A percentile compares a stretch with the other conserved stretches of the same genome.
phyloP scores from a whole-genome alignment of 2,888 invertebrate genomes.

The Cryptophagus acutangulus region DNA sequence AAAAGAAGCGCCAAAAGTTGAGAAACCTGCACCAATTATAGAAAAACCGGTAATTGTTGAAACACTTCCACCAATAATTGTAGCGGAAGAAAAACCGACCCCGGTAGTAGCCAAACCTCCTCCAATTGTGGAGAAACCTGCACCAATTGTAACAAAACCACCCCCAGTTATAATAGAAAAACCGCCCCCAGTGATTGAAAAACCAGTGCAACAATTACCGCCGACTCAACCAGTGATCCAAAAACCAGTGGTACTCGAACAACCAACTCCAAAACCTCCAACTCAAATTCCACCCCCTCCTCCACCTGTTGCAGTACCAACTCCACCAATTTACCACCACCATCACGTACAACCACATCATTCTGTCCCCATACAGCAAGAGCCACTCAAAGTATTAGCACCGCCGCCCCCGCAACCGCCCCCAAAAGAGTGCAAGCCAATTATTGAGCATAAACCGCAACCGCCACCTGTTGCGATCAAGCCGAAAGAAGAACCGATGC shows the following conservation, averaged over 20 bases:
- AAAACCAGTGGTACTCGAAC: slow-evolving; percentile 2
- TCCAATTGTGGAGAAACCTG: neutral
- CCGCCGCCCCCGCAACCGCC: slow-evolving; percentile 33
- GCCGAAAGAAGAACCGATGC: slow-evolving; percentile 49
- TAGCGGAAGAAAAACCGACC: slow-evolving; percentile 8
- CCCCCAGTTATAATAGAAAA: slow-evolving; percentile 5
- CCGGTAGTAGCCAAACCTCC: slow-evolving; percentile 1
- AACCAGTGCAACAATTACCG: too few species aligned
- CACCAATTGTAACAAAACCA: slow-evolving; percentile 1
- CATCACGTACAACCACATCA: neutral
- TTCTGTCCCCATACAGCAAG: too few species aligned
- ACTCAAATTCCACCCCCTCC: too few species aligned
- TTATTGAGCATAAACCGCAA: slow-evolving; percentile 49
- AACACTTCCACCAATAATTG: slow-evolving; percentile 8
- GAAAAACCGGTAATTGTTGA: slow-evolving; percentile 10
- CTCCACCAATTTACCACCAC: slow-evolving; percentile 2
- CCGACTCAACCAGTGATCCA: too few species aligned
- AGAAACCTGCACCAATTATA: neutral
- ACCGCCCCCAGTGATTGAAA: slow-evolving; percentile 3
- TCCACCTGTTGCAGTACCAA: slow-evolving; percentile 5
- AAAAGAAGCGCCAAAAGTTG: slow-evolving; percentile 8
- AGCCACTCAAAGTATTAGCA: too few species aligned
- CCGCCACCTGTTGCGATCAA: slow-evolving; percentile 34
- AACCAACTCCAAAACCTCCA: slow-evolving; percentile 6
- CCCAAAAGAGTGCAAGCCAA: slow-evolving; percentile 50